A percentile compares a stretch with the other conserved stretches of the same genome.
phyloP scores from a whole-genome alignment of 2,797 vertebrate genomes.

The Bryconaethiops microstoma region DNA sequence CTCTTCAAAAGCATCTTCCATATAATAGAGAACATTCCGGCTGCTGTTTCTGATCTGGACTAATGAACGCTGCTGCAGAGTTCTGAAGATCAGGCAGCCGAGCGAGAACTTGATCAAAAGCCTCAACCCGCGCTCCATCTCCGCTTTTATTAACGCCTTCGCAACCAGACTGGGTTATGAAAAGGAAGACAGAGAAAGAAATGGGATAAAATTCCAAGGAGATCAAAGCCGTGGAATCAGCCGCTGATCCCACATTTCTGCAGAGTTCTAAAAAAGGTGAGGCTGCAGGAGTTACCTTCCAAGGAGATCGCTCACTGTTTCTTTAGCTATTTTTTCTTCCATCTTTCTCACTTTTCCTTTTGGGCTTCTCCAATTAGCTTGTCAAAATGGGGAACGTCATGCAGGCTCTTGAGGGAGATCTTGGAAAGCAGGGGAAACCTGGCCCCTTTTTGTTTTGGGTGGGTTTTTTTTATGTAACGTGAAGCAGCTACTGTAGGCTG shows the following conservation, averaged over 20 bases:
- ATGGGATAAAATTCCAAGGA: background rate
- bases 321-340: conserved; percentile 3
- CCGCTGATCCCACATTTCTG: conserved; percentile 18
- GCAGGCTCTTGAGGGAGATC: conserved; percentile 18
- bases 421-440: background rate
- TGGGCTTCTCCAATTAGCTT: conserved; percentile 49
- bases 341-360: conserved; percentile 16
- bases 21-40: conserved; percentile 29
- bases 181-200: background rate
- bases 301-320: conserved; percentile 16
- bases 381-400: conserved; percentile 44
- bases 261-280: conserved; percentile 13
- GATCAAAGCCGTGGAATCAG: conserved; percentile 47
- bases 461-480: conserved; percentile 22
- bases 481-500: conserved; percentile 44
- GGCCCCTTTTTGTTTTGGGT: conserved; percentile 12
- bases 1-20: conserved; percentile 28
- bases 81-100: background rate
- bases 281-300: conserved; percentile 30
- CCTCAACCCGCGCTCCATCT: conserved; percentile 22
- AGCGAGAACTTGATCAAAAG: conserved; percentile 45
- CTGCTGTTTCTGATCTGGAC: conserved; percentile 25
- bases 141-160: conserved; percentile 33
- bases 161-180: conserved; percentile 17
- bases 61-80: conserved; percentile 45